Evolutionary conservation across 2,797 vertebrate genomes (phyloP).

Genomic region (Anguilla marmorata): DNA sequence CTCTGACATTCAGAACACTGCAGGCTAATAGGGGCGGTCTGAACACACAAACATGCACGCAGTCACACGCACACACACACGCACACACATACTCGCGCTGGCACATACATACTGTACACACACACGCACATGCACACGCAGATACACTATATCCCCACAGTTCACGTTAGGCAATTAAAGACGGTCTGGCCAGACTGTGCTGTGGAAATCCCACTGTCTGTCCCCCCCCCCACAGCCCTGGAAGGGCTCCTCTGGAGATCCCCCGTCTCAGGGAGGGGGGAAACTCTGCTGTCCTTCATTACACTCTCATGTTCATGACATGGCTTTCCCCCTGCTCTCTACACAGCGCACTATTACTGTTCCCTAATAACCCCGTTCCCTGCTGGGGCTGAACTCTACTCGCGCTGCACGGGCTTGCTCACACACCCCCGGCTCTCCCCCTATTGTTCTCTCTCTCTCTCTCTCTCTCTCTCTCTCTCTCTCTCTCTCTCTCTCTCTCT

Average conservation of each 20-base stretch:
- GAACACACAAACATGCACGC: neutral
- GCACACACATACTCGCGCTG: neutral
- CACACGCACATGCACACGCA: neutral
- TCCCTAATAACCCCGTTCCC: conserved; percentile 50
- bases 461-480: too few relatives aligned
- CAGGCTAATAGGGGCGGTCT: conserved; percentile 11
- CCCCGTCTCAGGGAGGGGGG: conserved; percentile 56
- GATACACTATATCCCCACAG: conserved; percentile 41
- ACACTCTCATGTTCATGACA: conserved; percentile 47
- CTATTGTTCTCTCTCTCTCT: neutral
- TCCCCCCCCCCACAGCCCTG: conserved; percentile 51
- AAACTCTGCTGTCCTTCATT: conserved; percentile 58
- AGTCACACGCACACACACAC: neutral
- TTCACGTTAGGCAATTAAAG: conserved; percentile 8
- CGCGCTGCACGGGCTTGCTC: neutral
- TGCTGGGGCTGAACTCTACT: conserved; percentile 29
- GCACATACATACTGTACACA: neutral
- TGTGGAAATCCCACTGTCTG: conserved; percentile 23
- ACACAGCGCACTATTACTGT: conserved; percentile 51
- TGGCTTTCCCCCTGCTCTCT: conserved; percentile 45
- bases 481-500: too few relatives aligned
- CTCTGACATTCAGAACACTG: conserved; percentile 1
- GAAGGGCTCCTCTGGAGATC: conserved; percentile 43
- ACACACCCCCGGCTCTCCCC: neutral
- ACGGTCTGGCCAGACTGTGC: conserved; percentile 8